Percentiles rank a stretch among this genome's conserved stretches.
These are phyloP conservation scores for Phaethon lepturus DNA, from an alignment of 2,113 vertebrate genomes.

Conservation along the genomic window DNA sequence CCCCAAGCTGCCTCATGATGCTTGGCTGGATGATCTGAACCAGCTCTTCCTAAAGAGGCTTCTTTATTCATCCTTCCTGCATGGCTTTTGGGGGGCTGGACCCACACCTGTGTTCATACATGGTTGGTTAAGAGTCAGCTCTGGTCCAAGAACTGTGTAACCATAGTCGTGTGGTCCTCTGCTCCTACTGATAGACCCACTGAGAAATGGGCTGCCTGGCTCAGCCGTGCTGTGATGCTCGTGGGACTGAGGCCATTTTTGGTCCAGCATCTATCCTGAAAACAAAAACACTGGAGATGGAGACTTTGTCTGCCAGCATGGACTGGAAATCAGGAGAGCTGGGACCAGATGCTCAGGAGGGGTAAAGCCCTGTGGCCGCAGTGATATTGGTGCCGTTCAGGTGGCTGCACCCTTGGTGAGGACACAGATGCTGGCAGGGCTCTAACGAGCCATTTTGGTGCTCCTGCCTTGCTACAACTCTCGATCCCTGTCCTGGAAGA, in stretches of 20 bases:
- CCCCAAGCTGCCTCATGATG: neutral
- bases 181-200: neutral
- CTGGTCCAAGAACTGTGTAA: neutral
- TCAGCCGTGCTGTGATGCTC: neutral
- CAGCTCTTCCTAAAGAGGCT: neutral
- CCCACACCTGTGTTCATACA: neutral
- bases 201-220: neutral
- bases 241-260: neutral
- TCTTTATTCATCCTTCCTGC: no score
- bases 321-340: neutral
- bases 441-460: neutral
- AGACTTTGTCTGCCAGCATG: neutral
- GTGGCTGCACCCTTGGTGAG: neutral
- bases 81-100: accelerated
- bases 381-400: accelerated
- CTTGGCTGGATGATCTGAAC: neutral
- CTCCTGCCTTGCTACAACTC: neutral
- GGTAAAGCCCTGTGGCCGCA: neutral
- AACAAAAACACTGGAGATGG: neutral
- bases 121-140: neutral
- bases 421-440: neutral
- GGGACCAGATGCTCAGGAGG: neutral
- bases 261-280: neutral
- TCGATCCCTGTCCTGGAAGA: accelerated
- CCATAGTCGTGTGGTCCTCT: accelerated